Evolutionary conservation across 2,113 vertebrate genomes (phyloP), one percentile per base, ranked within the genome.

Genomic region (Machaerirhynchus nigripectus): DNA sequence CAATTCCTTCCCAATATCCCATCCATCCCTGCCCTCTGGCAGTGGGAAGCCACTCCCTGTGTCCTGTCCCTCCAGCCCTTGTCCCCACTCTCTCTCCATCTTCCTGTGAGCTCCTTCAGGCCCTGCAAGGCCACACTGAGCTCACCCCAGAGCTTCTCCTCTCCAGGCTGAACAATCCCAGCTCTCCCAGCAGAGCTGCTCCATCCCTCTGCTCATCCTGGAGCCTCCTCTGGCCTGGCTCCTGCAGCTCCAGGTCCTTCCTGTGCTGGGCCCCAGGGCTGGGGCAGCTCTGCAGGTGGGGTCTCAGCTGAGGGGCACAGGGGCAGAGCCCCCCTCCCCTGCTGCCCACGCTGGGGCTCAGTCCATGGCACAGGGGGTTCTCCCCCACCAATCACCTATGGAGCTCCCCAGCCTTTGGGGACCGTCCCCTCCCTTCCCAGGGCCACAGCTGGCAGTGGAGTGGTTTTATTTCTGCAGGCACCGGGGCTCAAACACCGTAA

Each of bases 211-310:
- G 57, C 14, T 11, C 82, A 23, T 33, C 24, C 40, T 57, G 83
- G 60, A 0, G 70, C 60, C 82, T 65, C 70, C 82, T 42, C 60
- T 57, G 83, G 61, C 21, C 83, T 50, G 52, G 44, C 70, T 50
- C 0, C 52, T 59, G 61, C 84, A 77, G 73, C 84, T 86, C 53
- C 84, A 68, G 55, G 2, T 68, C 27, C 74, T 67, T 10, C 6
- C 71, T 52, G 71, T 52, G 71, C 84, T 68, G 83, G 31, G 31
- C 23, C n/a, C 67, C 42, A 7, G 83, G 60, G 52, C 85, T 87
- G 85, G 76, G 76, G 37, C 68, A 81, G 86, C 76, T 81, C 86
- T 81, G 77, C 86, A 59, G 77, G 44, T 61, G 77, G 44, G 76
- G 0, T 4, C 28, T 75, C 37, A 59, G 19, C 60, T 82, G 44